Conservation (phyloP, 2,888 invertebrate species). For the Sarcophaga variegata region DNA sequence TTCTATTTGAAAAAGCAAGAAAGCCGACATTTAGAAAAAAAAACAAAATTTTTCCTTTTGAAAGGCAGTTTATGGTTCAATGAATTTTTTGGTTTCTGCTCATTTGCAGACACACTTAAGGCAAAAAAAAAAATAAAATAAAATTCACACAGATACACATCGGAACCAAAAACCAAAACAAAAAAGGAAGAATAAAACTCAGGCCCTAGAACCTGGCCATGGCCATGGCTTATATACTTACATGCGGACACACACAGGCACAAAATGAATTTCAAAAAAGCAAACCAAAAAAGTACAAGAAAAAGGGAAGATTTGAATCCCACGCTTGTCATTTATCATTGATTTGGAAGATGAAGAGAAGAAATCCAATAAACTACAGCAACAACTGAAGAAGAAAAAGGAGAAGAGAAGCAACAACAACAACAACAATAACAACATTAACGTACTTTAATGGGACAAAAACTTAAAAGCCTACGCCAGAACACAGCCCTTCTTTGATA, state of each 20-base stretch:
- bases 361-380: background rate
- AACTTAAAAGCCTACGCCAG: background rate
- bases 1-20: background rate
- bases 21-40: background rate
- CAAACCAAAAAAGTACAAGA: background rate
- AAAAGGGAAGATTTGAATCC: conserved; percentile 51
- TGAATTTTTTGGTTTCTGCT: conserved; percentile 33
- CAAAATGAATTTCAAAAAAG: background rate
- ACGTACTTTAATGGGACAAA: conserved; percentile 1
- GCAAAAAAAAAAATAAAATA: background rate
- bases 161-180: background rate
- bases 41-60: background rate
- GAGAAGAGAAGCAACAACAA: background rate
- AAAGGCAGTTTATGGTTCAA: conserved; percentile 27
- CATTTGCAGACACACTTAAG: background rate
- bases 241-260: background rate
- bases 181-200: no score
- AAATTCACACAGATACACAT: conserved; percentile 1
- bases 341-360: conserved; percentile 52
- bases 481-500: background rate
- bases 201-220: background rate
- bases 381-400: conserved; percentile 27
- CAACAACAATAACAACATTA: background rate
- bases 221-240: background rate
- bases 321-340: conserved; percentile 70